Conservation (phyloP, 2,888 invertebrate species). For the Cyclophora albipunctata region DNA sequence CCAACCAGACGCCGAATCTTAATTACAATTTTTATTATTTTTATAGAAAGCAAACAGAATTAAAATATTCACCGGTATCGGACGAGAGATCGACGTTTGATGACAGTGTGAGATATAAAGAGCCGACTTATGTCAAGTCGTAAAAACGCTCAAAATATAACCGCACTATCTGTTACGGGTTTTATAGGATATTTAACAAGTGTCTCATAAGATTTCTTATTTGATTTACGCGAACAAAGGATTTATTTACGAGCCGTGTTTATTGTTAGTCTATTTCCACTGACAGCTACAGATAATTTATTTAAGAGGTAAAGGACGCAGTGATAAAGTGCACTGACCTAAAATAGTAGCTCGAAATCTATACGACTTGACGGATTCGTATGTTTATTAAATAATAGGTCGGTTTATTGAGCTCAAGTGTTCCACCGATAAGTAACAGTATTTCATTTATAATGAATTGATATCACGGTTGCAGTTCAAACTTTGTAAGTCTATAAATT, state of each 20-base stretch:
- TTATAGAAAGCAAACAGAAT: neutral
- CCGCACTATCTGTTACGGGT: slow-evolving; percentile 31
- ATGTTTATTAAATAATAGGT: too few relatives aligned
- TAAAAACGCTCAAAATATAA: neutral
- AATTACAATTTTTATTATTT: neutral
- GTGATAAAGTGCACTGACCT: slow-evolving; percentile 18
- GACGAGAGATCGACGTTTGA: neutral
- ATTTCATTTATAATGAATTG: too few relatives aligned
- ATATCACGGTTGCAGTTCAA: too few relatives aligned
- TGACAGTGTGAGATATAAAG: neutral
- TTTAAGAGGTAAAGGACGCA: slow-evolving; percentile 39
- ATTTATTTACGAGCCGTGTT: slow-evolving; percentile 54
- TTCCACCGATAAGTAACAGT: too few relatives aligned
- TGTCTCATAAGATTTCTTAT: slow-evolving; percentile 49
- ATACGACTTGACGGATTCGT: neutral
- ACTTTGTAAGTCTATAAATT: too few relatives aligned
- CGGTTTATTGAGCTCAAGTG: too few relatives aligned
- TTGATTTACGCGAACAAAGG: slow-evolving; percentile 66
- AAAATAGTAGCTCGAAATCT: neutral
- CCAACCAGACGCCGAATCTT: neutral
- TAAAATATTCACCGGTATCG: neutral
- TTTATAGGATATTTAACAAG: slow-evolving; percentile 70
- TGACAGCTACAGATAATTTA: slow-evolving; percentile 42
- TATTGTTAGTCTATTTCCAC: slow-evolving; percentile 62
- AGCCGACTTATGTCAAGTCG: neutral